Percentiles rank a stretch among this genome's conserved stretches.
These are phyloP conservation scores for Diachasma alloeum DNA, from an alignment of 1,140 invertebrate species.

Conservation along the genomic window DNA sequence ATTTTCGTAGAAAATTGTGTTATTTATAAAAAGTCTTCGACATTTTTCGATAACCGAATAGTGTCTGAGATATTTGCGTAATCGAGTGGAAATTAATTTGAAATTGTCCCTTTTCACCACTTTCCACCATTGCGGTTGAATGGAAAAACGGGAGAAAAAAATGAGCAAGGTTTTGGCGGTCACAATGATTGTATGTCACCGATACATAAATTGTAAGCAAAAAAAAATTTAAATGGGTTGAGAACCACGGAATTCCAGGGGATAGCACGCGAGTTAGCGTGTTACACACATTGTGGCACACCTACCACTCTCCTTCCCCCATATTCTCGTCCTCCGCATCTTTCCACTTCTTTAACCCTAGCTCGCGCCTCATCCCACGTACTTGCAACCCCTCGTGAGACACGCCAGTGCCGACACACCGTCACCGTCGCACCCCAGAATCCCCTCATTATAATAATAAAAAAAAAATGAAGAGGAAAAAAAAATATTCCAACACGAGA, in stretches of 20 bases:
- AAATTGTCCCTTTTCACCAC: background rate
- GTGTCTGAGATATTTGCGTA: background rate
- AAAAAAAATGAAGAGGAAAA: slow-evolving; percentile 19
- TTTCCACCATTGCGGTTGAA: background rate
- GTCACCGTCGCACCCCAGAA: slow-evolving; percentile 37
- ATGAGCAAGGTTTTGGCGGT: background rate
- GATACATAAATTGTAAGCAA: background rate
- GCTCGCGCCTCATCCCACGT: background rate
- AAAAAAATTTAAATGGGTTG: slow-evolving; percentile 40
- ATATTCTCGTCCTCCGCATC: slow-evolving; percentile 27
- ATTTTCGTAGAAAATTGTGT: too few relatives aligned
- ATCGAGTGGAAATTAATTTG: background rate
- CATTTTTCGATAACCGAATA: too few relatives aligned
- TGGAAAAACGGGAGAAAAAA: background rate
- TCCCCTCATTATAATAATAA: slow-evolving; percentile 50
- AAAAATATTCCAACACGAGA: slow-evolving; percentile 39
- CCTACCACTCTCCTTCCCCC: slow-evolving; percentile 28
- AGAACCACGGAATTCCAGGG: slow-evolving; percentile 53
- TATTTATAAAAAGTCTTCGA: too few relatives aligned
- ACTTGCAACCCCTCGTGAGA: slow-evolving; percentile 41
- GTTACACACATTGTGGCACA: slow-evolving; percentile 42
- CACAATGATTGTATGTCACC: background rate
- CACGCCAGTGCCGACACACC: slow-evolving; percentile 35
- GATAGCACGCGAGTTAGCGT: slow-evolving; percentile 62
- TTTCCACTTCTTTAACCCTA: slow-evolving; percentile 17